These are phyloP conservation scores for Polypterus bichir DNA, from an alignment of 2,113 vertebrate genomes.

Conservation along the genomic window DNA sequence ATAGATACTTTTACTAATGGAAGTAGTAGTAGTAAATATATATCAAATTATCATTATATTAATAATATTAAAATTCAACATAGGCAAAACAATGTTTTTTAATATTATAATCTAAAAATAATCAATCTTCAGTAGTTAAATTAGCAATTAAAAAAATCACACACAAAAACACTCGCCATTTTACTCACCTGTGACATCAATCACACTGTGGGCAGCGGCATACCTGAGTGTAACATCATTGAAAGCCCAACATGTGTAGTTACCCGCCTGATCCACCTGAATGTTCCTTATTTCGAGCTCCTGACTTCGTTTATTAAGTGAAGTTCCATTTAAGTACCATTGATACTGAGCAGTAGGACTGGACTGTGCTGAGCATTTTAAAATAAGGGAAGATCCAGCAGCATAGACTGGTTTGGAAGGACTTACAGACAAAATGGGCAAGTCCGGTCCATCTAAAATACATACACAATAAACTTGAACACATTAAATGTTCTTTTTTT, in stretches of 20 bases:
- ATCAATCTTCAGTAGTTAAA: too few relatives aligned
- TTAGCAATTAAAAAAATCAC: too few relatives aligned
- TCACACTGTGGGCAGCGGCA: background rate
- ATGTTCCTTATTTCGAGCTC: background rate
- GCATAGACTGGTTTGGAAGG: background rate
- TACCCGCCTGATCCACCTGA: conserved; percentile 7
- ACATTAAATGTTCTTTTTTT: too few relatives aligned
- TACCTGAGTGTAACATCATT: conserved; percentile 8
- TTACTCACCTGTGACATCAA: too few relatives aligned
- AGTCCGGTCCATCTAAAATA: conserved; percentile 9
- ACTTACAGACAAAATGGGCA: background rate
- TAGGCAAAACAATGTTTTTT: too few relatives aligned
- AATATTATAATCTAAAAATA: too few relatives aligned
- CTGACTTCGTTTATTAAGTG: background rate
- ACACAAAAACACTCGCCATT: too few relatives aligned
- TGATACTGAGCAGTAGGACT: conserved; percentile 9
- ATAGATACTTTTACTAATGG: too few relatives aligned
- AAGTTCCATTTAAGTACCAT: conserved; percentile 9
- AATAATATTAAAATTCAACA: too few relatives aligned
- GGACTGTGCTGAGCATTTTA: conserved; percentile 10
- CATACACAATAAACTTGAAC: background rate
- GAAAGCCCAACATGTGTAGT: conserved; percentile 12
- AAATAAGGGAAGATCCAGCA: conserved; percentile 1
- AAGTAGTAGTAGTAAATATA: too few relatives aligned
- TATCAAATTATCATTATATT: too few relatives aligned